Evolutionary conservation across 2,888 invertebrate genomes (phyloP).

Genomic region (Pseudococcus jackbeardsleyi): DNA sequence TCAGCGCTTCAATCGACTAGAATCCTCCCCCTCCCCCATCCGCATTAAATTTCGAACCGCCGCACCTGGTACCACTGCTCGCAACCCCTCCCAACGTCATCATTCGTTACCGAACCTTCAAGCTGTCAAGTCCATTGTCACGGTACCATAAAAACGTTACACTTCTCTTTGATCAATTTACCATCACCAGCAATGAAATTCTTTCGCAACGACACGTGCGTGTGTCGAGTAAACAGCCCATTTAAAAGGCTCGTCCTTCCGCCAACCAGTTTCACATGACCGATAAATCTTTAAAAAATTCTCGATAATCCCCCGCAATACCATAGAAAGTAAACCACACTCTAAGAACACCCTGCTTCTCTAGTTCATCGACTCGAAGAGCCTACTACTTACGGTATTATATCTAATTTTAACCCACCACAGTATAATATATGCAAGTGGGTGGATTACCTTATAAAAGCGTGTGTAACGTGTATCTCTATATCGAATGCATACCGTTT

Average conservation of each 20-base stretch:
- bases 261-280: slow-evolving; percentile 20
- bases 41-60: not conserved
- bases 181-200: not conserved
- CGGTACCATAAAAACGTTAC: not conserved
- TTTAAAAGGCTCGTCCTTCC: slow-evolving; percentile 37
- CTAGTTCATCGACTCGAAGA: not conserved
- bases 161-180: not conserved
- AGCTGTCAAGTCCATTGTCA: not conserved
- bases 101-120: not conserved
- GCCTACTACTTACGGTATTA: not conserved
- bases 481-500: not conserved
- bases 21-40: no score
- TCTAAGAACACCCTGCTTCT: not conserved
- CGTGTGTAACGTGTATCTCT: not conserved
- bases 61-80: not conserved
- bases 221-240: not conserved
- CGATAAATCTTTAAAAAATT: slow-evolving; percentile 6
- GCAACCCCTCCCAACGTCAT: not conserved
- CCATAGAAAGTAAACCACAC: not conserved
- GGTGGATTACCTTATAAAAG: not conserved
- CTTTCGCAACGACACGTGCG: not conserved
- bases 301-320: not conserved
- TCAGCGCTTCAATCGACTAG: no score
- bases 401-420: slow-evolving; percentile 13
- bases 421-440: not conserved